These are phyloP conservation scores for Choloepus hoffmanni DNA, from an alignment of 2,113 vertebrate species.

Conservation along the genomic window DNA sequence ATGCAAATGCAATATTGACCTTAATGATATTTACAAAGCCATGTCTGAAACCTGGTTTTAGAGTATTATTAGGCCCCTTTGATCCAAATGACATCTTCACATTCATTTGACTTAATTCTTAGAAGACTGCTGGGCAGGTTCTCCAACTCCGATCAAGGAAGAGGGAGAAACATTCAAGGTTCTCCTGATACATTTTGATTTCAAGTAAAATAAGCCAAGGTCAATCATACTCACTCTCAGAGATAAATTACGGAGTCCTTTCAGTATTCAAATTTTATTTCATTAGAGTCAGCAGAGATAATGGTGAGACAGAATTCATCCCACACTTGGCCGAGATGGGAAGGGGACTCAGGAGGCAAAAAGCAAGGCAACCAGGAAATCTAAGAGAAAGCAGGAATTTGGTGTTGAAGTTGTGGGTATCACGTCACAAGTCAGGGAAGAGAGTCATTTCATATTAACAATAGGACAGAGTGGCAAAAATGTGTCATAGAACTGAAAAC, in stretches of 20 bases:
- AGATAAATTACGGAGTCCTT: background rate
- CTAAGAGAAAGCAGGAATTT: background rate
- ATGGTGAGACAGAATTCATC: slow-evolving; percentile 14
- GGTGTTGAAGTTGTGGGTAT: background rate
- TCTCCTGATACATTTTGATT: background rate
- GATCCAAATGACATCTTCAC: background rate
- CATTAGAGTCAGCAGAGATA: slow-evolving; percentile 19
- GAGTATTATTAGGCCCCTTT: background rate
- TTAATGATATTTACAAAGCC: background rate
- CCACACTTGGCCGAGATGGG: background rate
- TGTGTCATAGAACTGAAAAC: background rate
- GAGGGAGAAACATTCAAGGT: background rate
- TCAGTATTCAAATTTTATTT: slow-evolving; percentile 26
- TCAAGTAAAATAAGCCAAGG: slow-evolving; percentile 8
- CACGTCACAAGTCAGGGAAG: background rate
- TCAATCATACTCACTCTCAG: background rate
- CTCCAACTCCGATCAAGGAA: background rate
- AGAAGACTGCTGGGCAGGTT: background rate
- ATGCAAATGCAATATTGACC: background rate
- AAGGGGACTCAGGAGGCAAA: background rate
- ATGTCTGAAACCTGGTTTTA: slow-evolving; percentile 20
- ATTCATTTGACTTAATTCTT: slow-evolving; percentile 20
- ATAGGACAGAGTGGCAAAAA: background rate
- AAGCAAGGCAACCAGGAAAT: slow-evolving; percentile 12
- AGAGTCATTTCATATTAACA: background rate